Conservation (phyloP, 2,888 invertebrate genomes). For the Lissonota sp. region DNA sequence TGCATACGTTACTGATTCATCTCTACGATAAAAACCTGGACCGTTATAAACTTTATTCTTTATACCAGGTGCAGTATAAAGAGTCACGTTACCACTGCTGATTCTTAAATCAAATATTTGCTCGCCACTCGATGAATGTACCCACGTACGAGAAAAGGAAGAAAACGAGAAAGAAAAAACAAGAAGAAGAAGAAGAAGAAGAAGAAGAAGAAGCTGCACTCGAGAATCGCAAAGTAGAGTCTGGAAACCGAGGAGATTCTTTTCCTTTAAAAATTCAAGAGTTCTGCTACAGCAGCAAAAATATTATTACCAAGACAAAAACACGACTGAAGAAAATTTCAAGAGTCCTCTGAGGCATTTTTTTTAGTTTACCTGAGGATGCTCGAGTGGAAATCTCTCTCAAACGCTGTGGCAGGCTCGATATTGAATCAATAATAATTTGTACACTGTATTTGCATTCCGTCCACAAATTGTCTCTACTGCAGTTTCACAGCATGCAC, state of each 20-base stretch:
- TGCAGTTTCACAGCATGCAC: not conserved
- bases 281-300: not conserved
- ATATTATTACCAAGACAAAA: not conserved
- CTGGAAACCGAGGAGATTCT: not conserved
- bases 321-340: not conserved
- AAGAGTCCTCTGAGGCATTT: not conserved
- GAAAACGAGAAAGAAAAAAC: not conserved
- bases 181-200: not conserved
- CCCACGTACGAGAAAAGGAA: not conserved
- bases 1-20: no score
- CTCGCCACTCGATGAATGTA: not conserved
- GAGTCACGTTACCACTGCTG: slow-evolving; percentile 2
- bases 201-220: not conserved
- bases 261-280: not conserved
- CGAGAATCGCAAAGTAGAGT: no score
- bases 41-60: not conserved
- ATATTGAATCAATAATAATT: no score
- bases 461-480: no score
- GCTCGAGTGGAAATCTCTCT: slow-evolving; percentile 11
- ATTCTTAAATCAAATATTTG: slow-evolving; percentile 36
- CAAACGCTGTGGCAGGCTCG: not conserved
- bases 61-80: not conserved
- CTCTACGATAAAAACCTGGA: not conserved
- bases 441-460: no score
- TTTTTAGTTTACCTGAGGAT: slow-evolving; percentile 7